phyloP scores from a whole-genome alignment of 2,888 invertebrate genomes.

The Patella caerulea region DNA sequence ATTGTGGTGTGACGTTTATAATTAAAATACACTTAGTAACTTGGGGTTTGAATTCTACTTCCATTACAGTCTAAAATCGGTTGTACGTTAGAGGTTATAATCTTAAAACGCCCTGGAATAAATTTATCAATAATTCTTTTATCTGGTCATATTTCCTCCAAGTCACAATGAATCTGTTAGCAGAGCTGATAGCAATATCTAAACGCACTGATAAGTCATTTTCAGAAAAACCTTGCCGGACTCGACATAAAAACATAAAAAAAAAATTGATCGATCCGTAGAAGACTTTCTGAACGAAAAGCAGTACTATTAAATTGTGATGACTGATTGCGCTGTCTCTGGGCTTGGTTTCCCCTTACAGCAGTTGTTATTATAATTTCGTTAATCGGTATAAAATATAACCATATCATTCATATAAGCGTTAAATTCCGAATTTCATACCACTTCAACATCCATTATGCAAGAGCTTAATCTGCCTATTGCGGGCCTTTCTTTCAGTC shows the following conservation, averaged over 20 bases:
- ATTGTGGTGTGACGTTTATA: slow-evolving; percentile 25
- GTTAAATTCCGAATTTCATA: not conserved
- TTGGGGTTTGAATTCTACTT: slow-evolving; percentile 12
- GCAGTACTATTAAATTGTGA: not conserved
- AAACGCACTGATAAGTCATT: slow-evolving; percentile 14
- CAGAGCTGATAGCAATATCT: not conserved
- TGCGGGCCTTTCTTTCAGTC: too few species aligned
- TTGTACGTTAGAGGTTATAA: slow-evolving; percentile 1
- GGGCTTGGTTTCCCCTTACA: not conserved
- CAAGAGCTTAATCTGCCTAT: too few species aligned
- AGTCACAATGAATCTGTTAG: slow-evolving; percentile 10
- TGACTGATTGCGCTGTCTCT: not conserved
- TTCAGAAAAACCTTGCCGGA: slow-evolving; percentile 11
- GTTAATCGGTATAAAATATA: slow-evolving; percentile 8
- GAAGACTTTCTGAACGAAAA: not conserved
- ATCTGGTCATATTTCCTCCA: slow-evolving; percentile 21
- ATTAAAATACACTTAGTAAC: slow-evolving; percentile 18
- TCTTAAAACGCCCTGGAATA: slow-evolving; percentile 20
- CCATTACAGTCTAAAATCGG: slow-evolving; percentile 21
- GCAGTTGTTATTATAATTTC: not conserved
- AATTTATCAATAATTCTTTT: slow-evolving; percentile 7
- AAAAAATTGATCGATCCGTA: not conserved
- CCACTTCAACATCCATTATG: not conserved
- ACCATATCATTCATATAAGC: not conserved
- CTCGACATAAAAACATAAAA: slow-evolving; percentile 2